Percentiles rank a stretch among this genome's conserved stretches.
Conservation (phyloP, 2,888 invertebrate species). For the Cryptocheilus praepositus region DNA sequence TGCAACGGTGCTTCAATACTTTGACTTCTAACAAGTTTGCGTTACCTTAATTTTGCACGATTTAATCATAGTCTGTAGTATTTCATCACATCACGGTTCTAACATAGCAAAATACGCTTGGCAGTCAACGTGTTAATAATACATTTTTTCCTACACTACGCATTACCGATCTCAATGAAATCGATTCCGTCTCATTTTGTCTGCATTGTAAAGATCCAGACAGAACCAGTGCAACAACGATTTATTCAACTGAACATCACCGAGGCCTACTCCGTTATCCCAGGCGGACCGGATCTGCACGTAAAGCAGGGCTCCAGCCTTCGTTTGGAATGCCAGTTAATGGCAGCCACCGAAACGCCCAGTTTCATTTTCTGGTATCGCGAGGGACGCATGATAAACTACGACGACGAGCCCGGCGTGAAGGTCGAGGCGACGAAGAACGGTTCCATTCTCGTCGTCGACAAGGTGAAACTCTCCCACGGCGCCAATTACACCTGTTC, state of each 20-base stretch:
- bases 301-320: conserved; percentile 84
- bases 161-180: not conserved
- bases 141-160: too few species aligned
- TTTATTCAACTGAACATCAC: conserved; percentile 64
- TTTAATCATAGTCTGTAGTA: too few species aligned
- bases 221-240: conserved; percentile 55
- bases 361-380: conserved; percentile 90
- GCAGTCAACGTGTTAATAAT: too few species aligned
- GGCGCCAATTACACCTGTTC: conserved; percentile 73
- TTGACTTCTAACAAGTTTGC: too few species aligned
- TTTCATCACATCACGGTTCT: too few species aligned
- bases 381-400: conserved; percentile 90
- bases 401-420: conserved; percentile 80
- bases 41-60: too few species aligned
- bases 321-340: conserved; percentile 82
- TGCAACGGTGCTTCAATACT: too few species aligned
- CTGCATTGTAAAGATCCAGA: conserved; percentile 43
- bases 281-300: conserved; percentile 83
- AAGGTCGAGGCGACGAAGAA: conserved; percentile 75
- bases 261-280: conserved; percentile 84
- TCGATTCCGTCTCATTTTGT: too few species aligned
- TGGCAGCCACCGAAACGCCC: conserved; percentile 82
- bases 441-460: conserved; percentile 63
- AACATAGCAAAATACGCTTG: too few species aligned
- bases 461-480: conserved; percentile 64